These are phyloP conservation scores for Patella caerulea DNA, from an alignment of 2,888 invertebrate species.

Conservation along the genomic window DNA sequence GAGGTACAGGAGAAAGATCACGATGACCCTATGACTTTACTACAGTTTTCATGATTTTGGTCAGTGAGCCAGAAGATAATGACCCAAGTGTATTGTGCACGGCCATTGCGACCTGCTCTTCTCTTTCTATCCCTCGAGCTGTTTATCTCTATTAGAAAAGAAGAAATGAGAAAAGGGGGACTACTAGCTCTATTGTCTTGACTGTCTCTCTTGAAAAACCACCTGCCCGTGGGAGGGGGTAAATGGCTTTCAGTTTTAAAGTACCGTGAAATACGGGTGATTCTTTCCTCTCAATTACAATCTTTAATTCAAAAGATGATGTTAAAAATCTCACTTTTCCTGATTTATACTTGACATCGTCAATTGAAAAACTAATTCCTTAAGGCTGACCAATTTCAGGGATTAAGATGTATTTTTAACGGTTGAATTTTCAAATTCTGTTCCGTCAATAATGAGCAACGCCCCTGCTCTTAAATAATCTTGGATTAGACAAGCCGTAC, in stretches of 20 bases:
- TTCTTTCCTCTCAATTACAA: constrained; percentile 11
- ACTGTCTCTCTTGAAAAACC: neutral
- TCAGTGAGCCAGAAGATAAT: neutral
- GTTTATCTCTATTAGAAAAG: constrained; percentile 9
- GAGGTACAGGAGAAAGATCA: too few relatives aligned
- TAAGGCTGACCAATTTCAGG: constrained; percentile 9
- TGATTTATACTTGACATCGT: constrained; percentile 10
- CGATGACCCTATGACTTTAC: too few relatives aligned
- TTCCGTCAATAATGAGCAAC: constrained; percentile 1
- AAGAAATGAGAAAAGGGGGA: neutral
- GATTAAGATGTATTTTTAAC: constrained; percentile 11
- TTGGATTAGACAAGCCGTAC: neutral
- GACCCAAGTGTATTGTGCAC: neutral
- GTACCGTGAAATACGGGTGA: constrained; percentile 11
- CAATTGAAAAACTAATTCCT: constrained; percentile 9
- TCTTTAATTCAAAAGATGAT: constrained; percentile 9
- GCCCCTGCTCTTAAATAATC: constrained; percentile 8
- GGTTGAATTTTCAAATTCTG: constrained; percentile 4
- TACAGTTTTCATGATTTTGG: too few relatives aligned
- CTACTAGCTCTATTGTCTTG: constrained; percentile 6
- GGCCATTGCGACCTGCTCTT: neutral
- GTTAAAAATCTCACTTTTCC: constrained; percentile 9
- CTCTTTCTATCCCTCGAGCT: neutral
- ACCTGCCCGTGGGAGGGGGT: constrained; percentile 13
- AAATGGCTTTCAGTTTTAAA: constrained; percentile 6